Evolutionary conservation across 2,113 vertebrate genomes (phyloP).

Genomic region (Planiliza haematocheilus): DNA sequence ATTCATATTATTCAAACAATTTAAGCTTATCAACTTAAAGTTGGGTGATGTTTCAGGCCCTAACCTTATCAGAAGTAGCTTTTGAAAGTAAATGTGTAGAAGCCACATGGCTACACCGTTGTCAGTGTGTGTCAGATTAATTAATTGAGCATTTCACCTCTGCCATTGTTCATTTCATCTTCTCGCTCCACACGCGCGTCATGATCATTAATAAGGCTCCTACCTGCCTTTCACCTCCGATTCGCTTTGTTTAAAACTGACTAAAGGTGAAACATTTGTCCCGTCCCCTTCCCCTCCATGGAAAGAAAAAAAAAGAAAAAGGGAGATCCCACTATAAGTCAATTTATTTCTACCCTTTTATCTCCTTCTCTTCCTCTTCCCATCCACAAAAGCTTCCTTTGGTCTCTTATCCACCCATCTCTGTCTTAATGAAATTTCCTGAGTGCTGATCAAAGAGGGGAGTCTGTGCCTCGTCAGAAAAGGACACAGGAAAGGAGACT

Average conservation of each 20-base stretch:
- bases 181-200: background rate
- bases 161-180: background rate
- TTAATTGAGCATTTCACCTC: too few species aligned
- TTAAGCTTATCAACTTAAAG: too few species aligned
- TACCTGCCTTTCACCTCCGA: background rate
- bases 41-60: too few species aligned
- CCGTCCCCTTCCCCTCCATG: background rate
- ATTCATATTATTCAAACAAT: too few species aligned
- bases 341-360: conserved; percentile 47
- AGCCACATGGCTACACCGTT: too few species aligned
- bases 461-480: conserved; percentile 70
- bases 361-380: conserved; percentile 53
- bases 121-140: too few species aligned
- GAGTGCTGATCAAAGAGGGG: conserved; percentile 76
- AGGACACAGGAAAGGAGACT: conserved; percentile 65
- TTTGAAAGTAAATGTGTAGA: too few species aligned
- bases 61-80: too few species aligned
- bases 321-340: conserved; percentile 8
- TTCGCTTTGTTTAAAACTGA: background rate
- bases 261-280: background rate
- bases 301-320: too few species aligned
- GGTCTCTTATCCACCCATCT: conserved; percentile 70
- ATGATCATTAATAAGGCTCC: background rate
- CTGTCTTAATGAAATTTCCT: conserved; percentile 78
- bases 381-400: conserved; percentile 67